Evolutionary conservation across 2,113 vertebrate genomes (phyloP).

Genomic region (Ia io): DNA sequence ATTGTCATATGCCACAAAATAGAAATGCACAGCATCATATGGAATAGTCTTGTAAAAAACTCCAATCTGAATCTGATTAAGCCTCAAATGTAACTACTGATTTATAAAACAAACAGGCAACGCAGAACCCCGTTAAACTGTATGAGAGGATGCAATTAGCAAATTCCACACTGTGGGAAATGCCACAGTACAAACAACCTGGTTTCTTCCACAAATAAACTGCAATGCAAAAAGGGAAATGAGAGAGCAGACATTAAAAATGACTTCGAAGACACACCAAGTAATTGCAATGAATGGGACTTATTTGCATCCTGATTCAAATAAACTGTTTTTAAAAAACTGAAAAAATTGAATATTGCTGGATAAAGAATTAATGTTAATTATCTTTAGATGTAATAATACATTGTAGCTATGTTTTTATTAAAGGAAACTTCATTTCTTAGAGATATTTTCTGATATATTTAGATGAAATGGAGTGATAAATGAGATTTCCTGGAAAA

Average conservation of each 20-base stretch:
- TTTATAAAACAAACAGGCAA: not conserved
- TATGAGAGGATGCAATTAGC: not conserved
- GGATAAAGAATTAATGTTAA: not conserved
- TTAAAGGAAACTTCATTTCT: not conserved
- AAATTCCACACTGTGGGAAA: not conserved
- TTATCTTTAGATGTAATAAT: not conserved
- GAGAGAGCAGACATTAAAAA: not conserved
- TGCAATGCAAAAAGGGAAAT: not conserved
- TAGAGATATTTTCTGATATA: not conserved
- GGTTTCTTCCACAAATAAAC: not conserved
- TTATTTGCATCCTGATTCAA: not conserved
- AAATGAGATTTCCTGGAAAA: not conserved
- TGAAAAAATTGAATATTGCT: not conserved
- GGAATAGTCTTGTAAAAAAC: not conserved
- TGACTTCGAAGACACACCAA: not conserved
- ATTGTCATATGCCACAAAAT: not conserved
- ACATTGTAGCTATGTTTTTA: not conserved
- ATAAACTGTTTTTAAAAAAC: not conserved
- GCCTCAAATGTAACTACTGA: not conserved
- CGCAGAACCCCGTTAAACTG: not conserved
- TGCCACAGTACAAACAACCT: not conserved
- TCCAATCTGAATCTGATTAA: not conserved
- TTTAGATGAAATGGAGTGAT: not conserved
- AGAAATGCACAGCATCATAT: not conserved
- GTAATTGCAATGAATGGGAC: not conserved